A percentile compares a stretch with the other conserved stretches of the same genome.
Conservation (phyloP, 2,797 vertebrate genomes). For the Girardinus metallicus region DNA sequence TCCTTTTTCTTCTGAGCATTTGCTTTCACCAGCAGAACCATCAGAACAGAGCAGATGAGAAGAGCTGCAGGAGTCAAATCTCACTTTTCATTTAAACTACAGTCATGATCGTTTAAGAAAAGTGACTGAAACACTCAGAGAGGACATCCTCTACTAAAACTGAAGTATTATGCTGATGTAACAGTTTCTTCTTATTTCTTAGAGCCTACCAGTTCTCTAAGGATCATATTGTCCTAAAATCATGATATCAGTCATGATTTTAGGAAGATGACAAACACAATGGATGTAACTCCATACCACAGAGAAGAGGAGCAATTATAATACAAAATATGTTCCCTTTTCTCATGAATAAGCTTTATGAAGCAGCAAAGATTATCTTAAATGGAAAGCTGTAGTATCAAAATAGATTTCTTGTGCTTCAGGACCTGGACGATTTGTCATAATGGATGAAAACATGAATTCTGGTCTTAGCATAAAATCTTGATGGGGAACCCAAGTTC, state of each 20-base stretch:
- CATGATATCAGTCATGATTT: no score
- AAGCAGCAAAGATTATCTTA: background rate
- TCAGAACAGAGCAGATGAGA: slow-evolving; percentile 76
- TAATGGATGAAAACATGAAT: background rate
- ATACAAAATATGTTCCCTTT: background rate
- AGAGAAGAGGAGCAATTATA: background rate
- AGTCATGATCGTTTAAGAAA: slow-evolving; percentile 47
- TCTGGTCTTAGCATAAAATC: background rate
- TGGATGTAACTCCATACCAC: background rate
- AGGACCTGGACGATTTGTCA: background rate
- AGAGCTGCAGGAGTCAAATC: slow-evolving; percentile 57
- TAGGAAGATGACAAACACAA: background rate
- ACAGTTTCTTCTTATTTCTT: background rate
- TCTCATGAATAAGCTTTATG: background rate
- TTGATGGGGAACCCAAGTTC: background rate
- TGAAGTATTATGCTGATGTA: background rate
- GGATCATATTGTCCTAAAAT: background rate
- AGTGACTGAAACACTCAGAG: background rate
- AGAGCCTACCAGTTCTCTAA: background rate
- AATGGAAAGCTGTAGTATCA: background rate
- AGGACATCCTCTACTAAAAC: background rate
- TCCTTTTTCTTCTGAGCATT: slow-evolving; percentile 55
- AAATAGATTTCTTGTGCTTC: background rate
- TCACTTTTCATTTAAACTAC: slow-evolving; percentile 66
- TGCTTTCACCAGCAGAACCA: slow-evolving; percentile 71